These are phyloP conservation scores for Thymelicus lineola DNA, from an alignment of 2,888 invertebrate species.

Conservation along the genomic window DNA sequence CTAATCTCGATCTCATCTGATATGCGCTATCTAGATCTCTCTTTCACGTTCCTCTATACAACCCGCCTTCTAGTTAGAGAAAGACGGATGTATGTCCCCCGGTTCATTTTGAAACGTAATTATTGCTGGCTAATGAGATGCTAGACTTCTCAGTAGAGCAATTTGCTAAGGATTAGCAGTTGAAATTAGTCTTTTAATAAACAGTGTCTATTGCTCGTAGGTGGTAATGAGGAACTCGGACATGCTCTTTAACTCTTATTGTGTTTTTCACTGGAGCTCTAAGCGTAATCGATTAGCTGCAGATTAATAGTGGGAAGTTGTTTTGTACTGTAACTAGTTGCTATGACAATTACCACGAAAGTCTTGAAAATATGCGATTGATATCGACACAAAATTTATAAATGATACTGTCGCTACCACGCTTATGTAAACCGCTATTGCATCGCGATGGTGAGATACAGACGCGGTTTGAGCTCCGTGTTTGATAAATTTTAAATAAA, in stretches of 20 bases:
- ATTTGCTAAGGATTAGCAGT: conserved; percentile 56
- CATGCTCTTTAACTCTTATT: conserved; percentile 32
- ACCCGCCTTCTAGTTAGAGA: conserved; percentile 51
- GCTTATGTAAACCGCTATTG: too few species aligned
- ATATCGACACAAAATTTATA: too few species aligned
- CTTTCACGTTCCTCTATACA: conserved; percentile 63
- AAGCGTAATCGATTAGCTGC: conserved; percentile 1
- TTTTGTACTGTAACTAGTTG: not conserved
- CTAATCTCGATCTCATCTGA: conserved; percentile 74
- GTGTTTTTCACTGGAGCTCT: conserved; percentile 6
- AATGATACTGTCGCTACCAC: too few species aligned
- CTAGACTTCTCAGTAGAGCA: conserved; percentile 60
- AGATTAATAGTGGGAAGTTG: not conserved
- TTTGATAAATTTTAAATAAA: too few species aligned
- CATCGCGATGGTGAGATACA: too few species aligned
- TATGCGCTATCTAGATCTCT: conserved; percentile 68
- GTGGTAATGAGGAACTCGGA: conserved; percentile 29
- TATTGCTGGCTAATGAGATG: conserved; percentile 67
- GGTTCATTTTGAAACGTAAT: conserved; percentile 66
- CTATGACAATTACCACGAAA: too few species aligned
- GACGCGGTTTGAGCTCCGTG: too few species aligned
- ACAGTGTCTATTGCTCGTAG: conserved; percentile 26
- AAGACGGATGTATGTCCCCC: conserved; percentile 58
- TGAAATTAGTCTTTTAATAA: conserved; percentile 49
- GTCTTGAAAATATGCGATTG: too few species aligned